Percentiles rank a stretch among this genome's conserved stretches.
Conservation (phyloP, 2,888 invertebrate genomes). For the Nomada lathburiana region DNA sequence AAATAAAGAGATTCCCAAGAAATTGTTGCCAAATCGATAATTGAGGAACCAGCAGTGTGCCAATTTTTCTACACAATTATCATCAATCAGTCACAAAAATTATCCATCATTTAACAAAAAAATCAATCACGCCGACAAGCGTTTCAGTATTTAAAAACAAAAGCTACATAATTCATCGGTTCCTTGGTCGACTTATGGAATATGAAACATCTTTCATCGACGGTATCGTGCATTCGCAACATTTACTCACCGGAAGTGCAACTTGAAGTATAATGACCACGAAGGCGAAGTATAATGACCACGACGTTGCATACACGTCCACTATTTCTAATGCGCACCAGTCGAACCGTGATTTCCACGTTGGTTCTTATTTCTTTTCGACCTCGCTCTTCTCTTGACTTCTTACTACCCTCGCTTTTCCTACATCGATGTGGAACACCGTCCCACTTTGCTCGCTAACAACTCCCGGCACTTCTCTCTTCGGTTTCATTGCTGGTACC, state of each 20-base stretch:
- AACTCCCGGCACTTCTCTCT: constrained; percentile 63
- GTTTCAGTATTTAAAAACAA: too few relatives aligned
- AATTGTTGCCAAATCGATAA: neutral
- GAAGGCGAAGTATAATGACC: constrained; percentile 20
- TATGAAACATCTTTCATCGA: neutral
- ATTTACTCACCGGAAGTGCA: neutral
- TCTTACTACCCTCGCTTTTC: constrained; percentile 68
- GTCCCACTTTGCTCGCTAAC: constrained; percentile 74
- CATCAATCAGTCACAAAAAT: neutral
- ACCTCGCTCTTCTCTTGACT: constrained; percentile 46
- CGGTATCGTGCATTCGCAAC: neutral
- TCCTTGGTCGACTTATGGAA: neutral
- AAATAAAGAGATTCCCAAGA: neutral
- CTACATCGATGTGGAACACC: constrained; percentile 75
- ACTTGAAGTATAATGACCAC: neutral
- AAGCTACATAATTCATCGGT: neutral
- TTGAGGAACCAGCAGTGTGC: too few relatives aligned
- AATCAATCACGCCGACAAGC: neutral
- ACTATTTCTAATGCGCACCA: constrained; percentile 51
- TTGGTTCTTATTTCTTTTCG: constrained; percentile 56
- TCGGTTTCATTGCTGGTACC: constrained; percentile 55
- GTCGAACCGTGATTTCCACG: constrained; percentile 48
- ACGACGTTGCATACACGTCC: constrained; percentile 28
- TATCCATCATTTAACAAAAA: neutral
- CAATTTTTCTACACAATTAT: neutral